A percentile compares a stretch with the other conserved stretches of the same genome.
phyloP scores from a whole-genome alignment of 2,888 invertebrate species.

The Diplolepis rosae region DNA sequence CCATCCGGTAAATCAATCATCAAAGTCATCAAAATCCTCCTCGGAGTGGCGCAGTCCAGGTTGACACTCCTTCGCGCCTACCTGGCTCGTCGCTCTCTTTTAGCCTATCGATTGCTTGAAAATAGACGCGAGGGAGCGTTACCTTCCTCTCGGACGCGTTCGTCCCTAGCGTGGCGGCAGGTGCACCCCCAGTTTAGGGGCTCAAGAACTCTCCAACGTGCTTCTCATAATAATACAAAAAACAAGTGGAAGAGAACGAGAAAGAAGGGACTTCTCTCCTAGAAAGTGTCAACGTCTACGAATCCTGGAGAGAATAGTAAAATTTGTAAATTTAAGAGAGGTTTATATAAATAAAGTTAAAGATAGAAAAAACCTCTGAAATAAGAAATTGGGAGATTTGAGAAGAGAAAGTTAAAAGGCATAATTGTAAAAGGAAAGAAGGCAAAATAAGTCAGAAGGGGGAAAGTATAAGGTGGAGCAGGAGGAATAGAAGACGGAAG shows the following conservation, averaged over 20 bases:
- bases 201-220: constrained; percentile 28
- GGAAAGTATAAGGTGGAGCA: constrained; percentile 54
- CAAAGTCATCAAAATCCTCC: neutral
- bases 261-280: neutral
- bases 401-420: no score
- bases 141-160: constrained; percentile 46
- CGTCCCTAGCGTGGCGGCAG: constrained; percentile 54
- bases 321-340: no score
- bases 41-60: constrained; percentile 18
- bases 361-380: no score
- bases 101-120: constrained; percentile 67
- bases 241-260: neutral
- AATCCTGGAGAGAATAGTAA: constrained; percentile 32
- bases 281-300: neutral
- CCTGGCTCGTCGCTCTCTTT: constrained; percentile 26
- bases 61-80: constrained; percentile 35
- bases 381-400: no score
- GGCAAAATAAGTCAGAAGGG: constrained; percentile 23
- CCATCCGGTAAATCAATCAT: neutral
- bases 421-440: neutral
- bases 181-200: constrained; percentile 48
- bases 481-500: constrained; percentile 73
- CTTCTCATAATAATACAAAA: neutral
- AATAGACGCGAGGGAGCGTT: constrained; percentile 70
- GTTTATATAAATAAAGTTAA: no score